phyloP scores from a whole-genome alignment of 1,140 invertebrate genomes.

The Drosophila mojavensis region DNA sequence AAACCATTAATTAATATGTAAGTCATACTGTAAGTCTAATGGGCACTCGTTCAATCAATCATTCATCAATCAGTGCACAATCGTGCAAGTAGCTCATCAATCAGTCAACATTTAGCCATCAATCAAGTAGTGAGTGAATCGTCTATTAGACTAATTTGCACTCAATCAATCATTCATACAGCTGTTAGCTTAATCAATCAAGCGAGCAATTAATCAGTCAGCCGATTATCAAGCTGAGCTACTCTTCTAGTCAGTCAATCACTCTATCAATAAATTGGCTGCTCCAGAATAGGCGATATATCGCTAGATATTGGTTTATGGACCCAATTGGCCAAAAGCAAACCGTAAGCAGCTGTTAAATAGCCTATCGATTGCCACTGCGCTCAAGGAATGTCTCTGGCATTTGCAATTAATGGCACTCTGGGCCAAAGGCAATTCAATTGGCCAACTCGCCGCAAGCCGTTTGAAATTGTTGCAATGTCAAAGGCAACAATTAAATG shows the following conservation, averaged over 20 bases:
- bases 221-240: neutral
- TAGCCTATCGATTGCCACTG: neutral
- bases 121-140: neutral
- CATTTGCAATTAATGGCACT: conserved; percentile 65
- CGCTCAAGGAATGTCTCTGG: conserved; percentile 14
- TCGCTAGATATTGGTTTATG: neutral
- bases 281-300: no score
- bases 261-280: neutral
- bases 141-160: no score
- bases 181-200: neutral
- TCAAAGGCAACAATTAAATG: conserved; percentile 72
- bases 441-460: conserved; percentile 7
- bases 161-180: neutral
- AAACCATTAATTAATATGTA: no score
- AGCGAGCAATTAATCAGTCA: neutral
- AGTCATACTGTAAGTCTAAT: no score
- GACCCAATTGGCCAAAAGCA: neutral
- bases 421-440: conserved; percentile 13
- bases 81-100: no score
- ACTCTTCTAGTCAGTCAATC: neutral
- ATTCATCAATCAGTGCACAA: neutral
- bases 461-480: conserved; percentile 68
- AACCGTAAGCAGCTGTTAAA: conserved; percentile 3
- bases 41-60: neutral
- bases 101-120: neutral